Conservation (phyloP, 2,797 vertebrate species). For the Chaunax sp. region DNA sequence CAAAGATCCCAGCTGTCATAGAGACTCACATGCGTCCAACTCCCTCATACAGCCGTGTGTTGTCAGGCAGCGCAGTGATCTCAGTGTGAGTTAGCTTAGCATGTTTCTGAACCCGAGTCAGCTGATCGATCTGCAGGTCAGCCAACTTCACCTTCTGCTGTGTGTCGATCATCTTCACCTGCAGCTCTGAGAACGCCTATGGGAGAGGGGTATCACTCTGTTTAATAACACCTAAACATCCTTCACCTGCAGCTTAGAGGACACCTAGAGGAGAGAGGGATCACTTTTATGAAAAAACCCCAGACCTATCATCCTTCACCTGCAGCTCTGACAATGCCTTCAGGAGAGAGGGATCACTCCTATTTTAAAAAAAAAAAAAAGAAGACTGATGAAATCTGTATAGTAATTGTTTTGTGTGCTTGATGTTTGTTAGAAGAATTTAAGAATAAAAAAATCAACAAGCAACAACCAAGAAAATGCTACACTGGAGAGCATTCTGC, state of each 20-base stretch:
- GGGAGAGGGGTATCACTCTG: conserved; percentile 8
- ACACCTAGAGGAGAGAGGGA: too few species aligned
- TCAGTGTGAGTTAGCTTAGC: conserved; percentile 90
- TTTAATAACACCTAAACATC: background rate
- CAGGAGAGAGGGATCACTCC: too few species aligned
- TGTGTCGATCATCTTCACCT: conserved; percentile 96
- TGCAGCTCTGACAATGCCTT: too few species aligned
- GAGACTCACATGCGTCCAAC: conserved; percentile 95
- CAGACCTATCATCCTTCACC: too few species aligned
- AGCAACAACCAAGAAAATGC: too few species aligned
- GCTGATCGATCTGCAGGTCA: conserved; percentile 95
- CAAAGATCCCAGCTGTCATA: background rate
- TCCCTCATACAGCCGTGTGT: conserved; percentile 94
- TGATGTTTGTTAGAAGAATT: too few species aligned
- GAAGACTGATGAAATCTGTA: too few species aligned
- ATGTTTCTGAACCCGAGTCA: conserved; percentile 92
- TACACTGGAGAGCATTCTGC: too few species aligned
- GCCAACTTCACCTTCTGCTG: conserved; percentile 97
- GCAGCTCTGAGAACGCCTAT: conserved; percentile 94
- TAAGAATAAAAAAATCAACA: too few species aligned
- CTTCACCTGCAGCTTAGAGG: background rate
- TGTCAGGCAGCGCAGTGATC: conserved; percentile 86
- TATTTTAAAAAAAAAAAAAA: too few species aligned
- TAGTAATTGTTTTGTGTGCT: too few species aligned
- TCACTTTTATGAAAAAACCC: too few species aligned